A percentile compares a stretch with the other conserved stretches of the same genome.
Conservation (phyloP, 2,797 vertebrate species). For the Pteropus rufus region DNA sequence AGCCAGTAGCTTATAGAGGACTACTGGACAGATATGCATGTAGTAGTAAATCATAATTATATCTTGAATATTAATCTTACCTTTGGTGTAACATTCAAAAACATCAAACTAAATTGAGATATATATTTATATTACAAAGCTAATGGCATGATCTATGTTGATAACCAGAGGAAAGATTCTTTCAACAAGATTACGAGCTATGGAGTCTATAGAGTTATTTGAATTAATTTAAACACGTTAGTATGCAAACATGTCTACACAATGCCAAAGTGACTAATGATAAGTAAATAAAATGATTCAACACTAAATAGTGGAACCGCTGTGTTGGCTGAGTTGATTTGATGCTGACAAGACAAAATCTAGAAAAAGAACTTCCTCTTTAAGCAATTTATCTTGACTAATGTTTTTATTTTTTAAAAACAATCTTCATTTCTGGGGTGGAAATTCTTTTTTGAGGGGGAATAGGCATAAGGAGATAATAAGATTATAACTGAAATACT, state of each 20-base stretch:
- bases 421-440: neutral
- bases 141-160: neutral
- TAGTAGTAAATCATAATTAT: slow-evolving; percentile 23
- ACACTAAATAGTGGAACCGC: neutral
- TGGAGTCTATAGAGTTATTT: neutral
- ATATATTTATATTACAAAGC: neutral
- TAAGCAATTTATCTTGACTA: neutral
- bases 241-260: neutral
- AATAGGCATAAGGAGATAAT: neutral
- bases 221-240: neutral
- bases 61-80: slow-evolving; percentile 20
- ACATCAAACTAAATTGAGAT: slow-evolving; percentile 15
- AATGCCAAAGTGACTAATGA: neutral
- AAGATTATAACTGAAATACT: neutral
- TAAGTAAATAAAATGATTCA: neutral
- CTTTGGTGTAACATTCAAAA: slow-evolving; percentile 20
- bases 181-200: neutral
- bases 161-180: neutral
- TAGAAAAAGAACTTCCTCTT: neutral
- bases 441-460: neutral
- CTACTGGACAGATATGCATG: neutral
- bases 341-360: neutral
- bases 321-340: neutral
- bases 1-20: neutral
- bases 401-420: neutral